phyloP scores from a whole-genome alignment of 2,888 invertebrate genomes.

The Leptothorax acervorum region DNA sequence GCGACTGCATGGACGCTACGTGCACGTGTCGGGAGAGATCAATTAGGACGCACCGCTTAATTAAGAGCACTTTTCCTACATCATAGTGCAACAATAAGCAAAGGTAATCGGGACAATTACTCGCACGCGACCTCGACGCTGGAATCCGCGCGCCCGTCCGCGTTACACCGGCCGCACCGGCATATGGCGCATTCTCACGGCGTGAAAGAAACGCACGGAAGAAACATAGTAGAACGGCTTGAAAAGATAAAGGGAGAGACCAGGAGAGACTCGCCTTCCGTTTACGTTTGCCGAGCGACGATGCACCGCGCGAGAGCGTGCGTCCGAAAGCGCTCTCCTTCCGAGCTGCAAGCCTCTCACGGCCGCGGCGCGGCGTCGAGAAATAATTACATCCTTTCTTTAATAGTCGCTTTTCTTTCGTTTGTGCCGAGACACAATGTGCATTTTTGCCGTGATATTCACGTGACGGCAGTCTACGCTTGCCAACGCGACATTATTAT shows the following conservation, averaged over 20 bases:
- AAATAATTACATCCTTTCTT: constrained; percentile 7
- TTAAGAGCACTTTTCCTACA: constrained; percentile 46
- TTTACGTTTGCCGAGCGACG: neutral
- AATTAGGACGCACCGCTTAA: constrained; percentile 38
- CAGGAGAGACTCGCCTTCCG: constrained; percentile 13
- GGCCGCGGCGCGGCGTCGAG: neutral
- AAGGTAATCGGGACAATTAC: constrained; percentile 56
- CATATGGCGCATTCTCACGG: constrained; percentile 51
- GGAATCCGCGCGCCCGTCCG: constrained; percentile 2
- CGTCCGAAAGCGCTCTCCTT: neutral
- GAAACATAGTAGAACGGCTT: constrained; percentile 7
- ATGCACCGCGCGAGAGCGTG: neutral
- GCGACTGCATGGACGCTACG: neutral
- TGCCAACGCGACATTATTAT: neutral
- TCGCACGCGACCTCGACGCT: constrained; percentile 46
- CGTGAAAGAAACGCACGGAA: constrained; percentile 13
- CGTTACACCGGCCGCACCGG: neutral
- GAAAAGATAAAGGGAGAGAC: constrained; percentile 4
- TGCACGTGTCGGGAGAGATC: constrained; percentile 15
- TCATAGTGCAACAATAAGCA: constrained; percentile 29
- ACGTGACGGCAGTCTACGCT: neutral
- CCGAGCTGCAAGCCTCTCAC: neutral
- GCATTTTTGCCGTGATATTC: neutral
- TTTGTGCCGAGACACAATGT: neutral
- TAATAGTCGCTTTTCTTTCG: neutral